Evolutionary conservation across 2,888 invertebrate genomes (phyloP).

Genomic region (Ophion ellenae): DNA sequence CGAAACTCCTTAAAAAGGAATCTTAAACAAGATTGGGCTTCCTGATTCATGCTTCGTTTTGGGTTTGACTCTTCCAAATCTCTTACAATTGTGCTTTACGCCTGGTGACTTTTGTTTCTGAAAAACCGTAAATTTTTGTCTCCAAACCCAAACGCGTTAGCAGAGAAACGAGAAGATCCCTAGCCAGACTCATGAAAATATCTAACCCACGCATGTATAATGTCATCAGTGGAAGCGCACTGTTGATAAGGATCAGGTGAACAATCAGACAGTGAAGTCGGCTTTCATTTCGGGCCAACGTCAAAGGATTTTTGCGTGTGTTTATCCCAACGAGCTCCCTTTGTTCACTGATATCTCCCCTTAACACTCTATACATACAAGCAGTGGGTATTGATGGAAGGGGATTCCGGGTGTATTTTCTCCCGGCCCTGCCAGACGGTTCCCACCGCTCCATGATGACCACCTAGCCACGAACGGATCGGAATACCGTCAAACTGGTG

Average conservation of each 20-base stretch:
- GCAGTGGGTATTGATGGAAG: not conserved
- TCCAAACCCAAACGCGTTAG: not conserved
- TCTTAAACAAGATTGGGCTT: not conserved
- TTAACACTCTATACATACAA: constrained; percentile 1
- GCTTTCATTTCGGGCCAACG: not conserved
- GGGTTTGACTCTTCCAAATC: not conserved
- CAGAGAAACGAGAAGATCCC: not conserved
- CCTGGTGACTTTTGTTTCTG: not conserved
- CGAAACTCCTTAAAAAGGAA: not conserved
- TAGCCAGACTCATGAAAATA: not conserved
- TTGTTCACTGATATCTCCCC: not conserved
- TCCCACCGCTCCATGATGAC: not conserved
- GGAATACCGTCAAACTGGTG: not conserved
- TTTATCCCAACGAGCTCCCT: not conserved
- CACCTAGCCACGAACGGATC: not conserved
- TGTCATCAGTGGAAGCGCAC: not conserved
- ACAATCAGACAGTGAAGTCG: not conserved
- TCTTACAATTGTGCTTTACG: not conserved
- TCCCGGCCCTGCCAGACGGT: not conserved
- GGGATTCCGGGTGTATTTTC: not conserved
- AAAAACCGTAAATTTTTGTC: no score
- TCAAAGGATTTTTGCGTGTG: not conserved
- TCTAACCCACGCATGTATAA: not conserved
- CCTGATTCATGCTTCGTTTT: not conserved
- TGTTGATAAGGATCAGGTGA: not conserved